Conservation (phyloP, 2,113 vertebrate genomes). For the Oryzias javanicus region DNA sequence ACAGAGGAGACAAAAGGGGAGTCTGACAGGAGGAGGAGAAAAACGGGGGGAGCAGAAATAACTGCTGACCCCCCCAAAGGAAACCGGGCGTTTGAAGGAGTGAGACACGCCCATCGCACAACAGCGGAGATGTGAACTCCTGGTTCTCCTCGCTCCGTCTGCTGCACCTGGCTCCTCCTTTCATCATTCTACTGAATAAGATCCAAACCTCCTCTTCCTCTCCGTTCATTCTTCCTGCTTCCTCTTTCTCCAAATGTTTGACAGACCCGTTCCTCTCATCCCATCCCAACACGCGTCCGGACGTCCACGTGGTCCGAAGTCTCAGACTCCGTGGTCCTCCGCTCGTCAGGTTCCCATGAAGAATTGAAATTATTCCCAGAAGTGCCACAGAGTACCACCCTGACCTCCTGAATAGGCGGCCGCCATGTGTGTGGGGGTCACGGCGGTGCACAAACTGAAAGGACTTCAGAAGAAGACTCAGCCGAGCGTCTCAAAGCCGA, state of each 20-base stretch:
- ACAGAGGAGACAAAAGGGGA: conserved; percentile 1
- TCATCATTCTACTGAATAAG: no score
- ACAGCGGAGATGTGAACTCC: conserved; percentile 62
- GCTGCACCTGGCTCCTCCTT: conserved; percentile 58
- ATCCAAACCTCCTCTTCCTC: conserved; percentile 32
- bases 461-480: conserved; percentile 33
- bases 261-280: background rate
- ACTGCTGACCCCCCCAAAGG: background rate
- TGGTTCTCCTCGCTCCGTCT: conserved; percentile 37
- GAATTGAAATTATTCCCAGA: conserved; percentile 68
- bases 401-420: conserved; percentile 52
- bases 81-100: conserved; percentile 47
- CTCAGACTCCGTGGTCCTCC: conserved; percentile 48
- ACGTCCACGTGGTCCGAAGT: conserved; percentile 54
- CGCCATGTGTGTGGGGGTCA: conserved; percentile 28
- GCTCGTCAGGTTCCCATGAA: conserved; percentile 69
- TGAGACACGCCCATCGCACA: conserved; percentile 71
- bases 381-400: conserved; percentile 36
- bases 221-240: conserved; percentile 24
- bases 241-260: conserved; percentile 20
- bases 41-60: conserved; percentile 28
- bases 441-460: conserved; percentile 14
- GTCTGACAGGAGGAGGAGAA: conserved; percentile 38
- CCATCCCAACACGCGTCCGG: conserved; percentile 39
- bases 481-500: conserved; percentile 33